A percentile compares a stretch with the other conserved stretches of the same genome.
Conservation (phyloP, 2,888 invertebrate species). For the Lasioglossum villosulum region DNA sequence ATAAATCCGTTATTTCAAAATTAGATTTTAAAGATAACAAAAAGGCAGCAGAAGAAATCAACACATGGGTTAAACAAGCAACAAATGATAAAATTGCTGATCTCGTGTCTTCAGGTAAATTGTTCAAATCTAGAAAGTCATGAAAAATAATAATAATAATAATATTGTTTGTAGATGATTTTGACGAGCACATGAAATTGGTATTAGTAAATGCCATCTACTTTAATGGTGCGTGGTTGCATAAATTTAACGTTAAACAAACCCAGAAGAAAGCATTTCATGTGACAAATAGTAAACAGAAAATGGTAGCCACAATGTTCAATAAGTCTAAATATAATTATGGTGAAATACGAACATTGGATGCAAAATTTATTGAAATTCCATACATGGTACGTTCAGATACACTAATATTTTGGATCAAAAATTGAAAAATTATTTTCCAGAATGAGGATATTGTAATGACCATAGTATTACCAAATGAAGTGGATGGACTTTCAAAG, state of each 20-base stretch:
- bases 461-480: conserved; percentile 90
- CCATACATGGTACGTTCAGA: conserved; percentile 86
- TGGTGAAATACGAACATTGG: conserved; percentile 85
- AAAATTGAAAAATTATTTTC: conserved; percentile 35
- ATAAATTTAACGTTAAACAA: conserved; percentile 86
- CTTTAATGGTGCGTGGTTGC: conserved; percentile 92
- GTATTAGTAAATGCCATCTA: conserved; percentile 94
- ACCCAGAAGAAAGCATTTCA: conserved; percentile 87
- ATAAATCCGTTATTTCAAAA: conserved; percentile 87
- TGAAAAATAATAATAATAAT: not conserved
- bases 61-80: conserved; percentile 91
- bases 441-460: conserved; percentile 89
- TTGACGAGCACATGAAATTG: conserved; percentile 87
- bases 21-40: conserved; percentile 87
- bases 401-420: not conserved
- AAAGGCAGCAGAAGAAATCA: conserved; percentile 87
- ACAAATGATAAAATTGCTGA: conserved; percentile 93
- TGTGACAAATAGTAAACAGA: conserved; percentile 85
- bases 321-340: conserved; percentile 86
- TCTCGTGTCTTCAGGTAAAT: conserved; percentile 87
- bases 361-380: conserved; percentile 89
- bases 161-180: conserved; percentile 82
- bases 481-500: conserved; percentile 86
- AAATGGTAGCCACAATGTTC: conserved; percentile 90
- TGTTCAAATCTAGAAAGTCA: not conserved